Conservation (phyloP, 2,797 vertebrate species). For the Sciurus vulgaris region DNA sequence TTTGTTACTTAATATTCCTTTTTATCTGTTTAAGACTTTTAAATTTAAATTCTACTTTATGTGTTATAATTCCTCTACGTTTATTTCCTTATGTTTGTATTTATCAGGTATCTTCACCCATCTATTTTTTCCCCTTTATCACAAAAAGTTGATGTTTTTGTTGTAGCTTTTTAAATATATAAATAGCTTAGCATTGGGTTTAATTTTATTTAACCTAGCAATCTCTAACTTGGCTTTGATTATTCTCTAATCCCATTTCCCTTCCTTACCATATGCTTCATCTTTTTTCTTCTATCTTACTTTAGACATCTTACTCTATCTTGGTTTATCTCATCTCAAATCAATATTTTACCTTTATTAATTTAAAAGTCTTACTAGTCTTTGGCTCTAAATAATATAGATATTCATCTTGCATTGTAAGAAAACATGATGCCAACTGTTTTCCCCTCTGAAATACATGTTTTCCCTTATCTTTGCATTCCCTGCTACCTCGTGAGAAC, state of each 20-base stretch:
- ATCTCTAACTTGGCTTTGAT: background rate
- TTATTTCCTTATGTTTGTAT: background rate
- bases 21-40: background rate
- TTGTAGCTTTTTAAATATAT: background rate
- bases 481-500: background rate
- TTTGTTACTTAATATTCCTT: background rate
- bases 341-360: background rate
- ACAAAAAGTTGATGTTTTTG: background rate
- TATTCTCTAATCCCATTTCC: background rate
- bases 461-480: background rate
- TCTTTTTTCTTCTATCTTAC: background rate
- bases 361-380: background rate
- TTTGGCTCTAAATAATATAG: background rate
- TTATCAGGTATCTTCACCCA: background rate
- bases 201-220: background rate
- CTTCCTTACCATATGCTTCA: background rate
- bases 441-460: background rate
- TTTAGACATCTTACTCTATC: background rate
- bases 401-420: background rate
- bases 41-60: slow-evolving; percentile 4
- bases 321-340: background rate
- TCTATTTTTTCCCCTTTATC: background rate
- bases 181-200: background rate
- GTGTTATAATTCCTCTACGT: background rate
- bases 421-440: background rate